These are phyloP conservation scores for Dioctria linearis DNA, from an alignment of 2,888 invertebrate species.

Conservation along the genomic window DNA sequence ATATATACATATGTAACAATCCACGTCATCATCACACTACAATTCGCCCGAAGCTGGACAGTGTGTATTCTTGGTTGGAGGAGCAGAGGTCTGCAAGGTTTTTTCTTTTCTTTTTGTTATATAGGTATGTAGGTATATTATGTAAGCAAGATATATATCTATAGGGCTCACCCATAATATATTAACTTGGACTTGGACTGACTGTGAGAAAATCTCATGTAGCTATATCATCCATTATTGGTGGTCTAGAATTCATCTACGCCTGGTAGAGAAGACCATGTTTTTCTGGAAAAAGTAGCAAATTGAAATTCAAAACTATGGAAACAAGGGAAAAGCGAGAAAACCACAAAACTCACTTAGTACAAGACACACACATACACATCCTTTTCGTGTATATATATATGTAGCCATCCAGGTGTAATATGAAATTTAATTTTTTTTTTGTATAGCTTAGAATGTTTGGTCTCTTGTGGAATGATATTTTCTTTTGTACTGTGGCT, in stretches of 20 bases:
- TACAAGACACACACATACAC: neutral
- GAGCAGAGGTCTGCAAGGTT: too few relatives aligned
- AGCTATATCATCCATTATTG: neutral
- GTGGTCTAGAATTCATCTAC: constrained; percentile 59
- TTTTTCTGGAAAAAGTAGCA: constrained; percentile 65
- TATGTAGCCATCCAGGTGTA: neutral
- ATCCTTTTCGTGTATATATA: too few relatives aligned
- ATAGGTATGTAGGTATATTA: too few relatives aligned
- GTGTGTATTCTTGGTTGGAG: too few relatives aligned
- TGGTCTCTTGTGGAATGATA: too few relatives aligned
- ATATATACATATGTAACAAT: too few relatives aligned
- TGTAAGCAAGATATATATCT: neutral
- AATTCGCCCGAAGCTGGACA: too few relatives aligned
- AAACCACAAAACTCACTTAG: constrained; percentile 7
- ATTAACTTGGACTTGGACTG: constrained; percentile 3
- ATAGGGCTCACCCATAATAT: neutral
- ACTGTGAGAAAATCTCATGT: constrained; percentile 31
- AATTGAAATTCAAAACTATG: constrained; percentile 53
- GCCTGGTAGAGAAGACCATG: constrained; percentile 63
- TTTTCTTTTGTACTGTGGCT: too few relatives aligned
- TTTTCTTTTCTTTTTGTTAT: too few relatives aligned
- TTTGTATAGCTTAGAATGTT: neutral
- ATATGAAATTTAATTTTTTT: neutral
- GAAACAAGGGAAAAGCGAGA: constrained; percentile 29
- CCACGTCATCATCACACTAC: too few relatives aligned